phyloP scores from a whole-genome alignment of 2,797 vertebrate species.

The Catamblyrhynchus diadema region DNA sequence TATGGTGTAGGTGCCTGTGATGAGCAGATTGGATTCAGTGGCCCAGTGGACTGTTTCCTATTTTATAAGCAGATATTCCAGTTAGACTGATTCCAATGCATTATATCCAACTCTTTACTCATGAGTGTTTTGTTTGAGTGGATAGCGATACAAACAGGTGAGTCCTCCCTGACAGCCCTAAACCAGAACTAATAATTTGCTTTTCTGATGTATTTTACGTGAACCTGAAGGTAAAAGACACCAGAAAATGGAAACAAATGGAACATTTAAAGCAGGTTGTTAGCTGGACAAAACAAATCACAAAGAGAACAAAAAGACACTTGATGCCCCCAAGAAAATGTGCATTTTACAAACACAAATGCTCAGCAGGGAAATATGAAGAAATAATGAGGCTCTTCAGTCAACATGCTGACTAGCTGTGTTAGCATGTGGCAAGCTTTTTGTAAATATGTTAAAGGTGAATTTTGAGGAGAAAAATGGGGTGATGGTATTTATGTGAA shows the following conservation, averaged over 20 bases:
- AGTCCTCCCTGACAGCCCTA: background rate
- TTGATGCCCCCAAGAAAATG: background rate
- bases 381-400: background rate
- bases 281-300: background rate
- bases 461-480: background rate
- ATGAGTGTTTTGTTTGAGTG: background rate
- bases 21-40: constrained; percentile 6
- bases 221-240: background rate
- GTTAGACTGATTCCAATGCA: background rate
- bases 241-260: background rate
- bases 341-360: background rate
- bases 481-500: background rate
- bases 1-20: background rate
- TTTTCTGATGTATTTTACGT: background rate
- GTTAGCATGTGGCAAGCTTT: background rate
- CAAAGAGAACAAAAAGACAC: background rate
- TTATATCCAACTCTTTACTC: constrained; percentile 1
- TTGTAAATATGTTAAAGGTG: background rate
- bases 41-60: background rate
- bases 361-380: background rate
- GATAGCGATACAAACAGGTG: background rate
- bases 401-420: background rate
- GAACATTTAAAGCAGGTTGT: background rate
- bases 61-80: background rate
- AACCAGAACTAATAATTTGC: background rate